Percentiles rank a stretch among this genome's conserved stretches.
phyloP scores from a whole-genome alignment of 2,797 vertebrate genomes.

The Channallabes apus region DNA sequence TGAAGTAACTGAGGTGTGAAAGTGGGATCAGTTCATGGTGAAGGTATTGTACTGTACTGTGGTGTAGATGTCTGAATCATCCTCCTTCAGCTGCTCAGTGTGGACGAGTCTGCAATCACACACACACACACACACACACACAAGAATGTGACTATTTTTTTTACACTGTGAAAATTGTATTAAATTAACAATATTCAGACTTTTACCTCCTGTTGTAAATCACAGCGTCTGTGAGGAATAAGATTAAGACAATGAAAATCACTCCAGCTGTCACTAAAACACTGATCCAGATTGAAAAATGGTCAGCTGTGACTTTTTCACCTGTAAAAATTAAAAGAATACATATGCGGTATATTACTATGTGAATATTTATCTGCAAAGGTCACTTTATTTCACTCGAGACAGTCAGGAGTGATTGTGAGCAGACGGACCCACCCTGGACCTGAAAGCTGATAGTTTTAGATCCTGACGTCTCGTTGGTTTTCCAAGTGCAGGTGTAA shows the following conservation, averaged over 20 bases:
- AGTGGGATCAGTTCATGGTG: slow-evolving; percentile 8
- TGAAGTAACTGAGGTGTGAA: background rate
- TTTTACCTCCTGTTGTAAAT: slow-evolving; percentile 8
- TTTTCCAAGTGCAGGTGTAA: no score
- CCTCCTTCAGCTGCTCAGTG: background rate
- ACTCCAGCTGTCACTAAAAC: background rate
- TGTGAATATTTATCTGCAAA: no score
- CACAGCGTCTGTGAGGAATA: background rate
- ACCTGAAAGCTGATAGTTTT: no score
- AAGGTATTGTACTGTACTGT: slow-evolving; percentile 2
- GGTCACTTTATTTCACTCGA: no score
- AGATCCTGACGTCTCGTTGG: no score
- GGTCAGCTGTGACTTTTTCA: no score
- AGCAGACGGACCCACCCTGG: no score
- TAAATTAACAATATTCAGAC: background rate
- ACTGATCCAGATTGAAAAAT: background rate
- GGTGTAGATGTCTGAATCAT: background rate
- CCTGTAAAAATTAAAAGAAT: no score
- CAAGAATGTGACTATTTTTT: background rate
- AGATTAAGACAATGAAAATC: background rate
- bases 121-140: background rate
- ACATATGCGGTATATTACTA: no score
- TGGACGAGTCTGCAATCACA: background rate
- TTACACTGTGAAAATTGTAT: background rate
- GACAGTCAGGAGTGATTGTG: no score